A percentile compares a stretch with the other conserved stretches of the same genome.
Conservation (phyloP, 1,140 invertebrate species). For the Atta cephalotes region DNA sequence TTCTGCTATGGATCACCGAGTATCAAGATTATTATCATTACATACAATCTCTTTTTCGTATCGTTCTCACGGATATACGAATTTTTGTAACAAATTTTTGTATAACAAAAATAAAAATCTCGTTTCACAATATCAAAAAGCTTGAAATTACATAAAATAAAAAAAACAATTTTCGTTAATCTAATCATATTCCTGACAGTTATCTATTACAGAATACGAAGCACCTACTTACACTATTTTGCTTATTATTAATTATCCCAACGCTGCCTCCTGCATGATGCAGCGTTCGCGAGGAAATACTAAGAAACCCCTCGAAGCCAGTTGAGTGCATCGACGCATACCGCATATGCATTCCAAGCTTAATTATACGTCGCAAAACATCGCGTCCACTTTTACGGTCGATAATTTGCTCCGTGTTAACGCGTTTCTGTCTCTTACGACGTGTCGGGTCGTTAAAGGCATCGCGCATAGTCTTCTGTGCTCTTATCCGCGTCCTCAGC, state of each 20-base stretch:
- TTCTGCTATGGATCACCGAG: constrained; percentile 51
- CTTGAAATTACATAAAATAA: neutral
- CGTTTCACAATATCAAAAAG: neutral
- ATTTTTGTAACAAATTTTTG: neutral
- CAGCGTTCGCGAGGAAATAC: neutral
- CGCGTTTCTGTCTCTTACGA: constrained; percentile 25
- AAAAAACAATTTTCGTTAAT: neutral
- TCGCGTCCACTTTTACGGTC: constrained; percentile 48
- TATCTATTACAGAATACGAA: neutral
- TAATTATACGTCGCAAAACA: constrained; percentile 49
- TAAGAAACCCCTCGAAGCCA: neutral
- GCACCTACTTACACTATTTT: neutral
- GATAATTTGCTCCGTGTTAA: constrained; percentile 48
- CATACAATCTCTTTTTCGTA: constrained; percentile 9
- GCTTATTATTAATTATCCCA: constrained; percentile 46
- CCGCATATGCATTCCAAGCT: constrained; percentile 23
- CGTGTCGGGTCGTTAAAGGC: constrained; percentile 32
- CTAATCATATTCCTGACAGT: neutral
- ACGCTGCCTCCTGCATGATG: neutral
- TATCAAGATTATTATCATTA: neutral
- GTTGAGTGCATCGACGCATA: constrained; percentile 7
- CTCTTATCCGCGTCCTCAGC: constrained; percentile 7
- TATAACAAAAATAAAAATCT: neutral
- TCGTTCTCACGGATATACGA: neutral
- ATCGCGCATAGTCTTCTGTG: neutral